Evolutionary conservation across 2,113 vertebrate species (phyloP).

Genomic region (Muscicapa adusta): DNA sequence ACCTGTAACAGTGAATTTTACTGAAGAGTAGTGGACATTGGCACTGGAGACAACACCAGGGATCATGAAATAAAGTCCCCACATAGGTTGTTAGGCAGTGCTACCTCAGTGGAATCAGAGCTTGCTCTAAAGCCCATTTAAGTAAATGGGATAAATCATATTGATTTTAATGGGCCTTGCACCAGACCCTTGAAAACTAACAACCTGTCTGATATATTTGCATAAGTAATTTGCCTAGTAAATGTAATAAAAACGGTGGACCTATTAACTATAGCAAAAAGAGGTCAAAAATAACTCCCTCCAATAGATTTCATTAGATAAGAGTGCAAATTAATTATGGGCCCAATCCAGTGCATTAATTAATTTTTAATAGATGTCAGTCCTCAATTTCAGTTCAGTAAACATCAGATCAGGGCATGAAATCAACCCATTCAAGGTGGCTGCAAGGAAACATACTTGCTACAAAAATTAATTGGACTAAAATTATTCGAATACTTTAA

Average conservation of each 20-base stretch:
- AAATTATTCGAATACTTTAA: background rate
- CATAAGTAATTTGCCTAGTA: background rate
- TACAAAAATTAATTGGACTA: background rate
- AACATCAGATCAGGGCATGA: background rate
- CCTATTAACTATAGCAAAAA: background rate
- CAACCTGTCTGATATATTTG: background rate
- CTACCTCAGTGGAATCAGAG: background rate
- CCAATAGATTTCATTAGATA: background rate
- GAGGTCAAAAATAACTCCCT: background rate
- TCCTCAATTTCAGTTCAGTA: background rate
- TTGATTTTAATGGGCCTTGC: background rate
- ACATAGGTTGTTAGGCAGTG: background rate
- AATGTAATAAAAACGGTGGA: background rate
- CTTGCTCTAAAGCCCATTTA: background rate
- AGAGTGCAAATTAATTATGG: background rate
- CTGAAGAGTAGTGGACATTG: background rate
- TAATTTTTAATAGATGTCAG: background rate
- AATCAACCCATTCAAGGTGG: background rate
- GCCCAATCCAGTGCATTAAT: background rate
- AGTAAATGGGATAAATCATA: background rate
- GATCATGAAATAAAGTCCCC: background rate
- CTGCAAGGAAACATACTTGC: background rate
- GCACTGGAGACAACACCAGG: background rate
- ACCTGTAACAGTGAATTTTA: background rate
- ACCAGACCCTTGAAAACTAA: background rate